phyloP scores from a whole-genome alignment of 2,888 invertebrate species.

The Abrostola triplasia region DNA sequence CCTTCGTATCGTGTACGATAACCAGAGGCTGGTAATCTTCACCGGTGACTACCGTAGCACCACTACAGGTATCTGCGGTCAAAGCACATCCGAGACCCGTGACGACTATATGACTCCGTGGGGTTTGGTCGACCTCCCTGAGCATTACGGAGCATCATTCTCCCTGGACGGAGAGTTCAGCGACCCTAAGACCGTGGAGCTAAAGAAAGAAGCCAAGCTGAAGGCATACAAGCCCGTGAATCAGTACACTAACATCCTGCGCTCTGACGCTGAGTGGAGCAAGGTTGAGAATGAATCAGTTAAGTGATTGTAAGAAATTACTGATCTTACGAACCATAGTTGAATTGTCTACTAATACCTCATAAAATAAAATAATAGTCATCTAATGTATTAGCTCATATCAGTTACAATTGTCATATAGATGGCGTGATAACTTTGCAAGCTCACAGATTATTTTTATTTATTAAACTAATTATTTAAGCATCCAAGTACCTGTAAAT shows the following conservation, averaged over 20 bases:
- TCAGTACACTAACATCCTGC: conserved; percentile 67
- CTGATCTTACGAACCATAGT: neutral
- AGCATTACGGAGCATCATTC: conserved; percentile 88
- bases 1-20: conserved; percentile 88
- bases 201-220: conserved; percentile 75
- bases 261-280: conserved; percentile 72
- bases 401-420: too few relatives aligned
- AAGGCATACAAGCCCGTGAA: conserved; percentile 74
- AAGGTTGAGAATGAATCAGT: conserved; percentile 29
- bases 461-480: too few relatives aligned
- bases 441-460: too few relatives aligned
- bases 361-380: too few relatives aligned
- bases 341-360: too few relatives aligned
- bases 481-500: too few relatives aligned
- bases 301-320: conserved; percentile 12
- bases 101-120: conserved; percentile 89
- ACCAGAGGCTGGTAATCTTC: conserved; percentile 83
- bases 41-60: conserved; percentile 83
- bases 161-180: conserved; percentile 82
- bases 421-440: too few relatives aligned
- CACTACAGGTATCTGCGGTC: conserved; percentile 90
- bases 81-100: conserved; percentile 86
- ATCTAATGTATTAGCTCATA: too few relatives aligned
- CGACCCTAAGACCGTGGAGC: conserved; percentile 77
- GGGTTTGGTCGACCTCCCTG: conserved; percentile 84